Evolutionary conservation across 2,888 invertebrate genomes (phyloP), one percentile per base, ranked within the genome.

Genomic region (Dinocampus coccinellae): DNA sequence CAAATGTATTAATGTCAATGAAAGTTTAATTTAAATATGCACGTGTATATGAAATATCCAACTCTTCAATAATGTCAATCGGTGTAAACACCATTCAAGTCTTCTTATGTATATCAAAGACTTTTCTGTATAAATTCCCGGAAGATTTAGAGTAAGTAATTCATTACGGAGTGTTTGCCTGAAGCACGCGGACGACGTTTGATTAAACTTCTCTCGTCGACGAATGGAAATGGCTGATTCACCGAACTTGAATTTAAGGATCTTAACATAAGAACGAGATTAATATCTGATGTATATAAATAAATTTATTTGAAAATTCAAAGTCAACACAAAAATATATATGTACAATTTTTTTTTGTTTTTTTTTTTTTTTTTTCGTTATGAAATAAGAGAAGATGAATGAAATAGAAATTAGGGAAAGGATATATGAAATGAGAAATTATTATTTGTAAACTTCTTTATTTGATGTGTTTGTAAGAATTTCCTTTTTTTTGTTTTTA

Each of bases 121-220:
- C 24, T 24, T 24, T 13, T 34, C 36, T 39, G 3, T 9, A 9
- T 20, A 29, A 47, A 63, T 34, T 34, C 6, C 39, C 33, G 42
- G 26, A 57, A 29, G 39, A 7, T 29, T n/a, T n/a, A 62, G 24
- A 75, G 75, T 75, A 76, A 79, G 75, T 78, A 79, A 82, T 82
- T 82, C 79, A 82, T 82, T 81, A 82, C 63, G 77, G 75, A 71
- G 75, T 80, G 78, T 79, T 82, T 81, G 75, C 78, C 63, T 68
- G 73, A 70, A 69, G 63, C 53, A 61, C 71, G 57, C 69, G 70
- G 55, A 65, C 47, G 47, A 47, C 74, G 69, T 77, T 75, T 73
- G 75, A 78, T 77, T 74, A 69, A 67, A 73, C 73, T 74, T 65
- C 75, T 47, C 47, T 65, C 73, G 53, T 36, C 67, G 66, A 74